Conservation (phyloP, 1,140 invertebrate species). For the Microplitis demolitor region DNA sequence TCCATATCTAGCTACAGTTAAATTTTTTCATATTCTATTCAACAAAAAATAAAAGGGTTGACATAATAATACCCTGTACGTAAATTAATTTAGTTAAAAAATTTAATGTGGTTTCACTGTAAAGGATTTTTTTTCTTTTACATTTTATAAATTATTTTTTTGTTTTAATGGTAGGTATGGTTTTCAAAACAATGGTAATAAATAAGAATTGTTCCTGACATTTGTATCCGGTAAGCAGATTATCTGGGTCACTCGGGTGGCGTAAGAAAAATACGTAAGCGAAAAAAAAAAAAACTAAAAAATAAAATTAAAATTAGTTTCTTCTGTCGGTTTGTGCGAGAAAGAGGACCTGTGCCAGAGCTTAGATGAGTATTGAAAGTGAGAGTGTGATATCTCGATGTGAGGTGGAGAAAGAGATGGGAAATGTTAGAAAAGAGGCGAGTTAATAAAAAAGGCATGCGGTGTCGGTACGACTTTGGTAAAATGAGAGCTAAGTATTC, state of each 20-base stretch:
- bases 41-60: not conserved
- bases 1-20: not conserved
- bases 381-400: not conserved
- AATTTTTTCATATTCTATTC: not conserved
- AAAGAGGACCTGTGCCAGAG: not conserved
- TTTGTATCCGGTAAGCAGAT: not conserved
- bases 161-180: not conserved
- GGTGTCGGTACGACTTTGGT: constrained; percentile 23
- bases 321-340: no score
- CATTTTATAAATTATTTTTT: not conserved
- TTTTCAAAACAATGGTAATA: not conserved
- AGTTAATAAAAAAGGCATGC: not conserved
- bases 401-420: not conserved
- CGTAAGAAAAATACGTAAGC: not conserved
- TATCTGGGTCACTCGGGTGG: not conserved
- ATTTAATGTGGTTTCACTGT: not conserved
- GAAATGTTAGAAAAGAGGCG: not conserved
- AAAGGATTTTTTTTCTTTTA: no score
- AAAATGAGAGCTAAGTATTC: constrained; percentile 26
- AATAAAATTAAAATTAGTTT: no score
- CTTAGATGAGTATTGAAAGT: not conserved
- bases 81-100: constrained; percentile 3
- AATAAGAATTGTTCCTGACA: constrained; percentile 2
- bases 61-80: not conserved
- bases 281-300: not conserved